phyloP scores from a whole-genome alignment of 1,140 invertebrate species.

The Bactericera cockerelli region DNA sequence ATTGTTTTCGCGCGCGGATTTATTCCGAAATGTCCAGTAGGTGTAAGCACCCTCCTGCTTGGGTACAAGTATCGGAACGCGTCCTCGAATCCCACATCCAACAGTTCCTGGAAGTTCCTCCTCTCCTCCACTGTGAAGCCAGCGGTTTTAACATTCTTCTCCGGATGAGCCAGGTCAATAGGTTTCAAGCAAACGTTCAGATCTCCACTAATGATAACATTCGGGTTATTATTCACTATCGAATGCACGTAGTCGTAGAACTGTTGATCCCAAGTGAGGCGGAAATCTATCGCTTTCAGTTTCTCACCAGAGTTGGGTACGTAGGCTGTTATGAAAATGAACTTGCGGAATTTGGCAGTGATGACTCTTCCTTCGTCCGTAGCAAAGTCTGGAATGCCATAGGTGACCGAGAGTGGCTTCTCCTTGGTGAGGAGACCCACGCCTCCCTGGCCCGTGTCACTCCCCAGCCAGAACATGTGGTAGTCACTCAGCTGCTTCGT shows the following conservation, averaged over 20 bases:
- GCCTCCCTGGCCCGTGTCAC: neutral
- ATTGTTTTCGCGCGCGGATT: neutral
- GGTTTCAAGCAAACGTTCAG: neutral
- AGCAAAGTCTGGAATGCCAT: neutral
- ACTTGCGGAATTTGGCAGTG: neutral
- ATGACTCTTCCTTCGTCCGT: neutral
- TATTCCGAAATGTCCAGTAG: slow-evolving; percentile 3
- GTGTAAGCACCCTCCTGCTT: neutral
- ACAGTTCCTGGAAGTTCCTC: neutral
- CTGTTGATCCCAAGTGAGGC: neutral
- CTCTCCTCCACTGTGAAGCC: neutral
- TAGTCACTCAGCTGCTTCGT: neutral
- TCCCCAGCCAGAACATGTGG: neutral
- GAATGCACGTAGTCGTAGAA: neutral
- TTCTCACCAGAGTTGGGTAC: neutral
- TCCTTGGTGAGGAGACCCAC: neutral
- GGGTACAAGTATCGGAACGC: neutral
- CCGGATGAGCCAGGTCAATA: neutral
- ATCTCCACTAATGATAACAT: neutral
- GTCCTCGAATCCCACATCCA: neutral
- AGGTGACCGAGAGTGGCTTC: neutral
- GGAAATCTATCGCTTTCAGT: neutral
- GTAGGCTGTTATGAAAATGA: neutral
- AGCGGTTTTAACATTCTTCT: neutral
- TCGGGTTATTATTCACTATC: neutral